phyloP scores from a whole-genome alignment of 2,888 invertebrate species.

The Amiota minor region DNA sequence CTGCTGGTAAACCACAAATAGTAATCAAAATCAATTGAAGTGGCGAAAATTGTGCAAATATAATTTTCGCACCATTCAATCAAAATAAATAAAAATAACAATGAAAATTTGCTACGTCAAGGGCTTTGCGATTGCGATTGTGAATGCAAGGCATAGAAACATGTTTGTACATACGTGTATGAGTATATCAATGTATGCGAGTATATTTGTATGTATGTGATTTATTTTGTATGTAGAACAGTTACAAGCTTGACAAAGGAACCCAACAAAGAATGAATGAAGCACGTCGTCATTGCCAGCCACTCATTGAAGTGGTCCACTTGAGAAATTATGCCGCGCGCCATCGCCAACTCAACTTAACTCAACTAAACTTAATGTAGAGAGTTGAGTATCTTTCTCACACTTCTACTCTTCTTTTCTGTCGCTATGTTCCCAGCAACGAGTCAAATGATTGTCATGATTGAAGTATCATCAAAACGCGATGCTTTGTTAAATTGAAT shows the following conservation, averaged over 20 bases:
- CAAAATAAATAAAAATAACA: constrained; percentile 54
- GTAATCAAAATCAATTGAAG: constrained; percentile 44
- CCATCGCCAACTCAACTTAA: not conserved
- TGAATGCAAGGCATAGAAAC: too few relatives aligned
- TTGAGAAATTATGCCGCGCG: constrained; percentile 58
- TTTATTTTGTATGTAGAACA: not conserved
- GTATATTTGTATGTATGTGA: too few relatives aligned
- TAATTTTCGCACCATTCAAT: constrained; percentile 61
- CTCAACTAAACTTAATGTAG: not conserved
- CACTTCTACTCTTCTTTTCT: too few relatives aligned
- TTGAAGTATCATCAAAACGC: constrained; percentile 23
- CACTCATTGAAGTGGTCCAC: constrained; percentile 43
- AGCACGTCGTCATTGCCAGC: constrained; percentile 39
- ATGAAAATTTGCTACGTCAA: constrained; percentile 43
- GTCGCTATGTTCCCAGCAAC: too few relatives aligned
- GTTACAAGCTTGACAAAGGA: constrained; percentile 60
- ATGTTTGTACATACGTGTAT: too few relatives aligned
- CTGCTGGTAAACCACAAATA: constrained; percentile 32
- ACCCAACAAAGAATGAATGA: constrained; percentile 52
- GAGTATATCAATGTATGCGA: too few relatives aligned
- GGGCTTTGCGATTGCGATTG: too few relatives aligned
- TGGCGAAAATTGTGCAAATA: constrained; percentile 61
- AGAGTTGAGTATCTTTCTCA: too few relatives aligned
- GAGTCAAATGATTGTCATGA: too few relatives aligned
- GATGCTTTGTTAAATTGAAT: constrained; percentile 42